Evolutionary conservation across 2,888 invertebrate genomes (phyloP).

Genomic region (Rhimphoctona megacephalus): DNA sequence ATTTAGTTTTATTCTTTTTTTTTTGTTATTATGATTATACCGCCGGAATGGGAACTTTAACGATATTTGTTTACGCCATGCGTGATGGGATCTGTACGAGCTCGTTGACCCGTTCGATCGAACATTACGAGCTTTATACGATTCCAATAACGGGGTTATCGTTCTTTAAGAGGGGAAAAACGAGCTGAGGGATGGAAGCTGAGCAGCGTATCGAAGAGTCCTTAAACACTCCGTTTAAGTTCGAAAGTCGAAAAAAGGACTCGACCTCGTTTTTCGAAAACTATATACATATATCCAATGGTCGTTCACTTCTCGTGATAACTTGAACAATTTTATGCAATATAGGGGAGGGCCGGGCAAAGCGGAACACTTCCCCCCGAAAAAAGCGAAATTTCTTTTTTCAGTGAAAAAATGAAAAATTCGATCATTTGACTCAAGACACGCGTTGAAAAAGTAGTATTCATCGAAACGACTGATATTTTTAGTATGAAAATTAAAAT

Average conservation of each 20-base stretch:
- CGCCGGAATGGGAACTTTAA: background rate
- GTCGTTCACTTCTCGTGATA: too few relatives aligned
- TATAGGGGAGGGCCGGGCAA: too few relatives aligned
- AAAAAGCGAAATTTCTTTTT: too few relatives aligned
- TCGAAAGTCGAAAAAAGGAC: background rate
- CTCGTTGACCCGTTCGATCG: slow-evolving; percentile 29
- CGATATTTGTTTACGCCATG: background rate
- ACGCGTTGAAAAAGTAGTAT: too few relatives aligned
- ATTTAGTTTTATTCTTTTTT: slow-evolving; percentile 26
- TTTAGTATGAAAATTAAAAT: too few relatives aligned
- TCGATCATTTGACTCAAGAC: too few relatives aligned
- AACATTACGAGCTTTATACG: slow-evolving; percentile 7
- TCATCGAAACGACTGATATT: too few relatives aligned
- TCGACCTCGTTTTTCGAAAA: background rate
- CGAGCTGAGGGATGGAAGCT: background rate
- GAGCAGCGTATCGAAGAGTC: background rate
- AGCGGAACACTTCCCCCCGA: too few relatives aligned
- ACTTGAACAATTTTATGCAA: too few relatives aligned
- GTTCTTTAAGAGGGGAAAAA: background rate
- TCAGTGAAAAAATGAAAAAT: too few relatives aligned
- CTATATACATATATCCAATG: too few relatives aligned
- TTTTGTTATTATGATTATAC: background rate
- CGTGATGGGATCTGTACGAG: background rate
- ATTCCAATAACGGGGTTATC: slow-evolving; percentile 15
- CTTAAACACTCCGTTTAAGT: background rate